Conservation (phyloP, 2,888 invertebrate genomes). For the Schizaphis graminum region DNA sequence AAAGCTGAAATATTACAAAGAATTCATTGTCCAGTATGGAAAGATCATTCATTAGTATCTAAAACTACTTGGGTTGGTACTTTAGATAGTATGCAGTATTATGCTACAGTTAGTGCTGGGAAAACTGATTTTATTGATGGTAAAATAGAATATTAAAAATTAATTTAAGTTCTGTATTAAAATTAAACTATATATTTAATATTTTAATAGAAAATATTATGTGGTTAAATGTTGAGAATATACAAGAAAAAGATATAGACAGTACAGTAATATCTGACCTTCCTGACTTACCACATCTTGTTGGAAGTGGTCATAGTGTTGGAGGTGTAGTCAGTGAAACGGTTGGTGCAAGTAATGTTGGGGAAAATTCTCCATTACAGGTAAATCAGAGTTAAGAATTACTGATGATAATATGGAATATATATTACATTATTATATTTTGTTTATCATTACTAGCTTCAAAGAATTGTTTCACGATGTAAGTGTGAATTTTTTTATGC, state of each 20-base stretch:
- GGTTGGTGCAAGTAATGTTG: conserved; percentile 78
- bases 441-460: conserved; percentile 77
- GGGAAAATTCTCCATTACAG: conserved; percentile 74
- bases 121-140: conserved; percentile 79
- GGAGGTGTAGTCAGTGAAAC: conserved; percentile 95
- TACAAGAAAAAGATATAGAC: conserved; percentile 83
- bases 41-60: conserved; percentile 86
- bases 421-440: conserved; percentile 24
- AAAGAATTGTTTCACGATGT: conserved; percentile 86
- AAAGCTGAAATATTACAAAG: conserved; percentile 94
- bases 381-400: conserved; percentile 66
- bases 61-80: conserved; percentile 97
- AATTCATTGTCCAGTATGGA: conserved; percentile 90
- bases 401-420: conserved; percentile 24
- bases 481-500: conserved; percentile 99
- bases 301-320: conserved; percentile 95
- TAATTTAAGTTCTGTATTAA: background rate
- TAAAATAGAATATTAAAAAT: conserved; percentile 68
- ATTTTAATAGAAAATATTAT: conserved; percentile 85
- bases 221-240: conserved; percentile 96
- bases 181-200: conserved; percentile 65
- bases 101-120: conserved; percentile 94
- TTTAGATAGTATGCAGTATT: conserved; percentile 98
- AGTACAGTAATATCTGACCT: conserved; percentile 83
- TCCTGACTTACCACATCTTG: conserved; percentile 89